Evolutionary conservation across 2,113 vertebrate genomes (phyloP), one percentile per base, ranked within the genome.

Genomic region (Sula dactylatra): DNA sequence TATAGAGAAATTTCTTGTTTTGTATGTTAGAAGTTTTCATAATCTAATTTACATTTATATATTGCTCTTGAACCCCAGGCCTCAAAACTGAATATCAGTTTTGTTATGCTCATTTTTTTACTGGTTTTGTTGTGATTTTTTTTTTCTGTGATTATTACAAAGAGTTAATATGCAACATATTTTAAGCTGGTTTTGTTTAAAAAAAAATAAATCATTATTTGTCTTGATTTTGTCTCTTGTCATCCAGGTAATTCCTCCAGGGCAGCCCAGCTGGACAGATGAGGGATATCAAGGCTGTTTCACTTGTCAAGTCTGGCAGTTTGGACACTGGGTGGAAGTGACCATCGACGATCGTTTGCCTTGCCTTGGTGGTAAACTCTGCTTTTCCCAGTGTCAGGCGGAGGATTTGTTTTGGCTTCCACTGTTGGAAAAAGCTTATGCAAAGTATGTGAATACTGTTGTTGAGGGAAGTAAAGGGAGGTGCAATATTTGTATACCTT

Each of bases 361-460:
- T 71, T 99, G 99, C 87, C 96, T 99, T 20, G 98, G 98, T n/a
- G 98, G 98, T 58, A 97, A 98, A 83, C 99, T 99, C 70, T 99
- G 99, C 96, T 99, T 99, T 97, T 99, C 99, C 87, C 98, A 98
- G 47, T 99, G 99, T 97, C 99, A 99, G 90, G 98, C 98, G 32
- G 98, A 99, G 45, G 97, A 97, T 78, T 98, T 98, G 49, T 99
- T 99, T 97, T 99, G 99, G 99, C 98, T 99, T 36, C 98, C 99
- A 3, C 94, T 99, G 4, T 74, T 99, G 97, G 99, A 99, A 97
- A 99, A 99, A 96, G 99, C 98, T n/a, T 99, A 99, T 47, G 99
- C 99, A 65, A 99, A 99, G 99, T 99, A 97, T 52, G 99, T 98
- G 69, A 32, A 31, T 3, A 0, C 36, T 62, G 19, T 32, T 91